Percentiles rank a stretch among this genome's conserved stretches.
Evolutionary conservation across 2,888 invertebrate species (phyloP).

Genomic region (Lampropteryx suffumata): DNA sequence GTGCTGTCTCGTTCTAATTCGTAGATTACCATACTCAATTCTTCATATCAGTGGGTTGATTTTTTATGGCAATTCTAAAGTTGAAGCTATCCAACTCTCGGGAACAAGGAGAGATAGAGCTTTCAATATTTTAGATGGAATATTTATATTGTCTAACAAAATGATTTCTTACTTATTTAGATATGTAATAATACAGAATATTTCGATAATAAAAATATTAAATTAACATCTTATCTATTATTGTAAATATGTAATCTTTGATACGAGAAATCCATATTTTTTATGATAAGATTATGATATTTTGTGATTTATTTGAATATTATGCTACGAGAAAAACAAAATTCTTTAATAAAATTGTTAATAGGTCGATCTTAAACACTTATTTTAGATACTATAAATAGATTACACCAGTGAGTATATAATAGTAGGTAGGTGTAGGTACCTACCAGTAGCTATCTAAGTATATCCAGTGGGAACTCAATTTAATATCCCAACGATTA

Average conservation of each 20-base stretch:
- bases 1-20: constrained; percentile 50
- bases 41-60: constrained; percentile 67
- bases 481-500: constrained; percentile 35
- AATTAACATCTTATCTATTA: too few species aligned
- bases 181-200: too few species aligned
- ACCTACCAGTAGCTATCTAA: neutral
- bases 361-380: too few species aligned
- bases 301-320: too few species aligned
- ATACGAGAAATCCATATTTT: too few species aligned
- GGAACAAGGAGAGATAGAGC: constrained; percentile 51
- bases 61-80: constrained; percentile 69
- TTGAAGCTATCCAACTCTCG: constrained; percentile 42
- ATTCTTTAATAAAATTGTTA: too few species aligned
- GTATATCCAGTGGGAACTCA: constrained; percentile 22
- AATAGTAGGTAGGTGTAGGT: neutral
- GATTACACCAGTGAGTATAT: neutral
- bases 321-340: too few species aligned
- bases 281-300: too few species aligned
- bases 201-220: too few species aligned
- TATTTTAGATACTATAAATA: too few species aligned
- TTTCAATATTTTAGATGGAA: constrained; percentile 49
- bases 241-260: too few species aligned
- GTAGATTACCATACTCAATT: constrained; percentile 68
- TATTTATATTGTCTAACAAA: too few species aligned
- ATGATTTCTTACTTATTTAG: constrained; percentile 1